Evolutionary conservation across 2,113 vertebrate genomes (phyloP).

Genomic region (Tretioscincus oriximinensis): DNA sequence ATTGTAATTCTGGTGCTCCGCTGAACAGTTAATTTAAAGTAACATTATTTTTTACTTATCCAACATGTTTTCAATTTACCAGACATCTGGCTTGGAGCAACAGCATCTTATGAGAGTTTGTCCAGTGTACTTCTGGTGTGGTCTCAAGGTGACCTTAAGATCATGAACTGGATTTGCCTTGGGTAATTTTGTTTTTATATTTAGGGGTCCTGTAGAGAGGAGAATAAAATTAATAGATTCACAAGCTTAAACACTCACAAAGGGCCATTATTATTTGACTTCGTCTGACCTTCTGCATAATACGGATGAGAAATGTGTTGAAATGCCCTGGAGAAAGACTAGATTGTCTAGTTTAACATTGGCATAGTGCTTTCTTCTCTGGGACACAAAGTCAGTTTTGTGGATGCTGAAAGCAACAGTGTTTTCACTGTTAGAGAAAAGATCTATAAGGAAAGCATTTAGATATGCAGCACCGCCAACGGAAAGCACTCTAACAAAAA

Average conservation of each 20-base stretch:
- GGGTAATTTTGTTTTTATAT: neutral
- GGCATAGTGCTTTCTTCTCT: neutral
- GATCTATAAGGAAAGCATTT: neutral
- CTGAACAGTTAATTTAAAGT: too few relatives aligned
- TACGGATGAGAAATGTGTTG: slow-evolving; percentile 10
- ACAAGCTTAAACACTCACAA: slow-evolving; percentile 8
- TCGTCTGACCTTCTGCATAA: slow-evolving; percentile 12
- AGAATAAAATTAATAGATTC: slow-evolving; percentile 8
- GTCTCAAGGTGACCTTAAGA: too few relatives aligned
- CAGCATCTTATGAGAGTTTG: too few relatives aligned
- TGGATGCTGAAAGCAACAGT: neutral
- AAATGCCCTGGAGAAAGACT: neutral
- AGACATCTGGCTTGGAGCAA: too few relatives aligned
- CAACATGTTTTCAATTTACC: too few relatives aligned
- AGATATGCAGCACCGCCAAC: neutral
- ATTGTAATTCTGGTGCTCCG: too few relatives aligned
- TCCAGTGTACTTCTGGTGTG: too few relatives aligned
- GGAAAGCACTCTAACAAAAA: neutral
- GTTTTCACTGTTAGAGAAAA: neutral
- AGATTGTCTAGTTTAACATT: slow-evolving; percentile 1
- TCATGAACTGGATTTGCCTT: too few relatives aligned
- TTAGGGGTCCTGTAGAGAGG: neutral
- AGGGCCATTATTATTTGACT: slow-evolving; percentile 11
- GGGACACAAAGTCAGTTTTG: neutral
- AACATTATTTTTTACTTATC: too few relatives aligned